Percentiles rank a stretch among this genome's conserved stretches.
Conservation (phyloP, 2,113 vertebrate species). For the Nipponia nippon region DNA sequence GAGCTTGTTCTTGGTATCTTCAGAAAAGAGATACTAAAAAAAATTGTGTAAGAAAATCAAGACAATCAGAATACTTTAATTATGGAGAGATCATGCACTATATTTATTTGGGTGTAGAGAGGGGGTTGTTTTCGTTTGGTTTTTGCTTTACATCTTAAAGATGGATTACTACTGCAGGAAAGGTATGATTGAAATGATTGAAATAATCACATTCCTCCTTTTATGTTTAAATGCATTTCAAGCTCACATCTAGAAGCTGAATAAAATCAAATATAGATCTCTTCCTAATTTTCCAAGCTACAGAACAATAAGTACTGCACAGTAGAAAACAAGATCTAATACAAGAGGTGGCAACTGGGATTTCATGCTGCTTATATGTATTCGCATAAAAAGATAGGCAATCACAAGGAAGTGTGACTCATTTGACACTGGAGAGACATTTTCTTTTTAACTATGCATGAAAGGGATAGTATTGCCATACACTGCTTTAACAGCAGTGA, state of each 20-base stretch:
- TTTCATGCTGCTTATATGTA: background rate
- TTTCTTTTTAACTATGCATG: background rate
- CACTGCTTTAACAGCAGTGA: background rate
- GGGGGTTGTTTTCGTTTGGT: fast-evolving
- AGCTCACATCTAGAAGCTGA: background rate
- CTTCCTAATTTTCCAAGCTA: background rate
- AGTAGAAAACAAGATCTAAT: background rate
- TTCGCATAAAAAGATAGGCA: background rate
- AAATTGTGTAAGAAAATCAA: background rate
- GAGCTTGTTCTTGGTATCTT: background rate
- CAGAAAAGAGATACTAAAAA: background rate
- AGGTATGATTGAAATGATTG: background rate
- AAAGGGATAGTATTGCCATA: background rate
- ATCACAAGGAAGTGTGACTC: background rate
- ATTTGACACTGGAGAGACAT: background rate
- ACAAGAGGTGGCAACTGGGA: background rate
- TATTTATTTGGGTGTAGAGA: background rate
- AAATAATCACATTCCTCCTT: background rate
- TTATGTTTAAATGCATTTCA: background rate
- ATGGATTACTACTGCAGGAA: background rate
- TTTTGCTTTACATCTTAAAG: background rate
- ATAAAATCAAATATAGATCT: background rate
- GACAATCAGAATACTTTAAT: background rate
- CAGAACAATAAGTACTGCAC: background rate
- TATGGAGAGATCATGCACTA: background rate